Base-by-base conservation (phyloP, 2,797 vertebrate species). In the Fistularia commersonii region DNA sequence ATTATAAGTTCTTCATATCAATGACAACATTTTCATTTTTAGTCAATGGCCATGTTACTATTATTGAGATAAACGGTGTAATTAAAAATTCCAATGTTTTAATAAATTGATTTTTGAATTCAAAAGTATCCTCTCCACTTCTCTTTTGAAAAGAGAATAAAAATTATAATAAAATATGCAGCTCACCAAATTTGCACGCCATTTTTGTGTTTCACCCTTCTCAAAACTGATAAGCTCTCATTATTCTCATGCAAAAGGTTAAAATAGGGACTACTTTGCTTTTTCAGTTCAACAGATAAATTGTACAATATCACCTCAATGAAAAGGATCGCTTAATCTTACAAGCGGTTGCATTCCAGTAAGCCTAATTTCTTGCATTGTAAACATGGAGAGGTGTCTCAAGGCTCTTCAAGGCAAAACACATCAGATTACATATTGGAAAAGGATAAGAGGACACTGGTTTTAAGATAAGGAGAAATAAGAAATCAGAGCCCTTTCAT, bases 381-480 rank as follows among this genome's bases (percentile, higher is more conserved):
- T 82, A 59, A 76, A 67, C 67, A 77, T 74, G 64, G 76, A 78
- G 75, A 4, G 77, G 74, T 75, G 74, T 73, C 53, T 54, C 69
- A 72, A 70, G 48, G 35, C 63, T 64, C 35, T 74, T 74, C 65
- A 74, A 78, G 61, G 54, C n/a, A 51, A 69, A 71, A 72, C 54
- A 64, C 64, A 41, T 46, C 48, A 69, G 47, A 63, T 75, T 66
- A 73, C 58, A 69, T 45, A 66, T n/a, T n/a, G n/a, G n/a, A n/a
- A n/a, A n/a, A n/a, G n/a, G n/a, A n/a, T n/a, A 42, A 8, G 32
- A 50, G 13, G 51, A 58, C 53, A 59, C 14, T 8, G 45, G 14
- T 14, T 23, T 52, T 57, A 37, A 54, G 51, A 72, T 73, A 69
- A 68, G 42, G 47, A 14, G 12, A 43, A 53, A 52, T 40, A 41